These are phyloP conservation scores for Corythaixoides concolor DNA, from an alignment of 2,113 vertebrate species.

Conservation along the genomic window DNA sequence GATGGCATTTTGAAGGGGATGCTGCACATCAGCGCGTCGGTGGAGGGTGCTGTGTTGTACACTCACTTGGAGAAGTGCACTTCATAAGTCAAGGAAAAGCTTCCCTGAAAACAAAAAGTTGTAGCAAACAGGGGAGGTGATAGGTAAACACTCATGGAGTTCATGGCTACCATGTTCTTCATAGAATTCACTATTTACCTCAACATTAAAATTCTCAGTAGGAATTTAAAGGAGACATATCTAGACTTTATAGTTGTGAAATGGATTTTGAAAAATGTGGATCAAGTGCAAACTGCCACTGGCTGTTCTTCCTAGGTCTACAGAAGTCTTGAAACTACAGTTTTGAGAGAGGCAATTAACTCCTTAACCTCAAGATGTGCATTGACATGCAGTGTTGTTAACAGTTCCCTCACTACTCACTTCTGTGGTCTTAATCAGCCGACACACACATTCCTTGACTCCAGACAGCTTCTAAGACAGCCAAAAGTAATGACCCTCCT, in stretches of 20 bases:
- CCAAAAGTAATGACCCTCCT: not conserved
- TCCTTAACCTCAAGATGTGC: conserved; percentile 39
- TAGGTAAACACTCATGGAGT: not conserved
- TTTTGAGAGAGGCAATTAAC: conserved; percentile 42
- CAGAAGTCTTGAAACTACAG: conserved; percentile 8
- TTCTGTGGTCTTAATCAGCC: conserved; percentile 37
- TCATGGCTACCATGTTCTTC: not conserved
- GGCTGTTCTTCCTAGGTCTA: not conserved
- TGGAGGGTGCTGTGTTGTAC: not conserved
- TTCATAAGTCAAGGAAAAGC: not conserved
- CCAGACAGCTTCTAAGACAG: conserved; percentile 22
- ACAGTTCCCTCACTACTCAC: conserved; percentile 1
- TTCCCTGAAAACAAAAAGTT: not conserved
- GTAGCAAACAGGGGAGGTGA: not conserved
- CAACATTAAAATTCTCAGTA: not conserved
- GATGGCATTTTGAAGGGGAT: not conserved
- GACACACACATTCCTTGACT: not conserved
- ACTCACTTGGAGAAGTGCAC: not conserved
- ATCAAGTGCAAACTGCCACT: not conserved
- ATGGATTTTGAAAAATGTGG: not conserved
- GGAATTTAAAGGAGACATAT: not conserved
- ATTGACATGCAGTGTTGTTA: not conserved
- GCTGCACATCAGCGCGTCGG: not conserved
- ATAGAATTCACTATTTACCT: not conserved
- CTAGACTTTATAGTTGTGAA: not conserved